A percentile compares a stretch with the other conserved stretches of the same genome.
Evolutionary conservation across 2,888 invertebrate species (phyloP).

Genomic region (Nebria brevicollis): DNA sequence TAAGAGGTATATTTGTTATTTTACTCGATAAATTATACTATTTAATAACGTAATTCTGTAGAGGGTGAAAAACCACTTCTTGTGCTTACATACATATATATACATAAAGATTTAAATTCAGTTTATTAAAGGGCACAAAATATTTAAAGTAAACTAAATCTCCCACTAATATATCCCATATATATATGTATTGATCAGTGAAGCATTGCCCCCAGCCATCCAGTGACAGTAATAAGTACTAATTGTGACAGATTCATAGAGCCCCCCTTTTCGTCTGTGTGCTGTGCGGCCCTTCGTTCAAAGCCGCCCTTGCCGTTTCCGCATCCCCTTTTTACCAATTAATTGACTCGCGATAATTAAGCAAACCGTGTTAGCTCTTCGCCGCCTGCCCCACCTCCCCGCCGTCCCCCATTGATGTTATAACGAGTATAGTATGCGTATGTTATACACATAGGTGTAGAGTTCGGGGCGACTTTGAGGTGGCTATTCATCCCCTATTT

Average conservation of each 20-base stretch:
- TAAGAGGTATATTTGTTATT: no score
- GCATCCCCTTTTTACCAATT: conserved; percentile 60
- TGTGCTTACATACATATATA: no score
- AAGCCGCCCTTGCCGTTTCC: conserved; percentile 26
- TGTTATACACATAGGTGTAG: background rate
- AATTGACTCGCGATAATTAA: conserved; percentile 62
- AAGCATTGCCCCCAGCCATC: conserved; percentile 9
- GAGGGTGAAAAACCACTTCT: no score
- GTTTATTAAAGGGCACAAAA: no score
- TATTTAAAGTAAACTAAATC: background rate
- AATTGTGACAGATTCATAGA: conserved; percentile 57
- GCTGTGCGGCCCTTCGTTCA: conserved; percentile 3
- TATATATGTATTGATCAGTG: conserved; percentile 9
- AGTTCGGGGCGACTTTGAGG: no score
- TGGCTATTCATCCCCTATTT: background rate
- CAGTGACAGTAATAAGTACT: conserved; percentile 57
- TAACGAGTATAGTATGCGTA: background rate
- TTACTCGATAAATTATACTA: no score
- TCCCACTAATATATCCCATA: background rate
- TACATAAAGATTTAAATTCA: no score
- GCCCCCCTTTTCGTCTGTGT: conserved; percentile 22
- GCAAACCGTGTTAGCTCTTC: conserved; percentile 59
- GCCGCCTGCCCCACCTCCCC: conserved; percentile 49
- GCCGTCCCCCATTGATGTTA: conserved; percentile 17
- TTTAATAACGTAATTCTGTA: no score